phyloP scores from a whole-genome alignment of 2,797 vertebrate species.

The Acanthis flammea region DNA sequence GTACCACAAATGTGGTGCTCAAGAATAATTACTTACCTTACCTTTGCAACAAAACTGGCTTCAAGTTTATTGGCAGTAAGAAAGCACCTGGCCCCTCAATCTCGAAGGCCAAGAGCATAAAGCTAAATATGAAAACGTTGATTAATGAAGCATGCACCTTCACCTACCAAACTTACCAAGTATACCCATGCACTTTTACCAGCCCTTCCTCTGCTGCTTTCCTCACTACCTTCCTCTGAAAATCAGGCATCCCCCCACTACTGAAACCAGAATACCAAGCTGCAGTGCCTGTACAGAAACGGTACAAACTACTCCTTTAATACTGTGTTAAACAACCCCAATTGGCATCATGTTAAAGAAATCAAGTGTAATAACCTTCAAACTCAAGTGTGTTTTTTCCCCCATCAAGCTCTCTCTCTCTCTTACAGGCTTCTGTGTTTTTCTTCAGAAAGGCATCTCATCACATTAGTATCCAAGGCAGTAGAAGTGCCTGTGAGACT shows the following conservation, averaged over 20 bases:
- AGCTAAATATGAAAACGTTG: not conserved
- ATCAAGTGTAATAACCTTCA: not conserved
- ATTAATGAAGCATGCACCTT: not conserved
- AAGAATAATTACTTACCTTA: not conserved
- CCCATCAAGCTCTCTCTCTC: not conserved
- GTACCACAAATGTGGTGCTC: not conserved
- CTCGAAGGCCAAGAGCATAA: not conserved
- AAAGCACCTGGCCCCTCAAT: not conserved
- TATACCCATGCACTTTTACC: not conserved
- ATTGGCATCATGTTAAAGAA: not conserved
- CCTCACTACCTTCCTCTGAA: not conserved
- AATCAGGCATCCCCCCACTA: not conserved
- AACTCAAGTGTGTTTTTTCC: not conserved
- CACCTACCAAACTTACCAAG: not conserved
- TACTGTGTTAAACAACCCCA: not conserved
- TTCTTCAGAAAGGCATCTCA: not conserved
- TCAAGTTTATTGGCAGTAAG: not conserved
- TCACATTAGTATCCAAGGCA: not conserved
- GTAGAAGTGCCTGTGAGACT: not conserved
- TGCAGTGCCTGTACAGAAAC: not conserved
- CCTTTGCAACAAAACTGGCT: not conserved
- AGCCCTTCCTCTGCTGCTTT: not conserved
- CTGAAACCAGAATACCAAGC: not conserved
- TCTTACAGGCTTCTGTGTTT: not conserved
- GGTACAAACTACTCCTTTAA: not conserved